Evolutionary conservation across 2,888 invertebrate genomes (phyloP).

Genomic region (Drosophila stalkeri): DNA sequence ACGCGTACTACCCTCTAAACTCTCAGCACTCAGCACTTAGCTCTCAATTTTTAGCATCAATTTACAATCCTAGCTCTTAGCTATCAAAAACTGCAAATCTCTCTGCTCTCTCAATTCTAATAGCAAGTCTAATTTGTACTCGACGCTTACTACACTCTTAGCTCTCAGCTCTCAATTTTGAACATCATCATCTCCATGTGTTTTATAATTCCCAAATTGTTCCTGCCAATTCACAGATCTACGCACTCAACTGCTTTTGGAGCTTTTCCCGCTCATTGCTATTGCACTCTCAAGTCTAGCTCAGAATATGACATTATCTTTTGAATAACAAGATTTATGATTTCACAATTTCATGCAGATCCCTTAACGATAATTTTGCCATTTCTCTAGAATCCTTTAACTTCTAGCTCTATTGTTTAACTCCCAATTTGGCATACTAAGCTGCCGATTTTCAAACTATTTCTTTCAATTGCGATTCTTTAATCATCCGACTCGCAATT

Average conservation of each 20-base stretch:
- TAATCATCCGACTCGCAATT: slow-evolving; percentile 1
- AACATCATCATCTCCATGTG: too few species aligned
- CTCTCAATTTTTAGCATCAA: too few species aligned
- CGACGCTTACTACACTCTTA: too few species aligned
- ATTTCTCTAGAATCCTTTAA: not conserved
- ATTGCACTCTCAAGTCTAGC: not conserved
- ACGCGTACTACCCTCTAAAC: too few species aligned
- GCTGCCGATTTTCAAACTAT: not conserved
- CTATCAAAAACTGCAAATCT: too few species aligned
- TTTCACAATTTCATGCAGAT: not conserved
- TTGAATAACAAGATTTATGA: not conserved
- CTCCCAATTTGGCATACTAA: not conserved
- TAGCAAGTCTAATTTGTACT: too few species aligned
- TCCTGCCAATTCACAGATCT: not conserved
- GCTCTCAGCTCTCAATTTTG: too few species aligned
- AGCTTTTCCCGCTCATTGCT: not conserved
- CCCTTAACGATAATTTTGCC: not conserved
- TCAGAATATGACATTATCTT: not conserved
- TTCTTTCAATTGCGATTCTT: not conserved
- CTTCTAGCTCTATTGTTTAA: not conserved
- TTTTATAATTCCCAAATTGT: too few species aligned
- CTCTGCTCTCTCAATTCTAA: too few species aligned
- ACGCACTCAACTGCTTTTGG: not conserved
- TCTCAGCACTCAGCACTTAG: too few species aligned
- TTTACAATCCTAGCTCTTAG: too few species aligned